A percentile compares a stretch with the other conserved stretches of the same genome.
phyloP scores from a whole-genome alignment of 2,888 invertebrate genomes.

The Nipponacmea schrenckii region DNA sequence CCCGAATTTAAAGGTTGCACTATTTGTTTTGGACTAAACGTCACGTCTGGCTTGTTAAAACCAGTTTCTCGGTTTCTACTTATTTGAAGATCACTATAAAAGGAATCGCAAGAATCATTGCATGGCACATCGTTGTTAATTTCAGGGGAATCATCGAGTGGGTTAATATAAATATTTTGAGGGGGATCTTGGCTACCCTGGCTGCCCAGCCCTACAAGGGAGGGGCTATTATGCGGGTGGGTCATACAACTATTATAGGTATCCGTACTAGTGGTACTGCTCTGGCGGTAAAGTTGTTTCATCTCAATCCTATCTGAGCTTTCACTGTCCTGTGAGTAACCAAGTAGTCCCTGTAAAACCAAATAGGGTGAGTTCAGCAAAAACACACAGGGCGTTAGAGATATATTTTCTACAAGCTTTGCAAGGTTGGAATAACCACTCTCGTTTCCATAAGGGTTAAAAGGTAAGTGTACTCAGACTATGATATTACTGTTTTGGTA shows the following conservation, averaged over 20 bases:
- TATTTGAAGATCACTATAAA: conserved; percentile 28
- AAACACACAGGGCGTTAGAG: not conserved
- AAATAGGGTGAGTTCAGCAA: conserved; percentile 6
- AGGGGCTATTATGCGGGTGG: conserved; percentile 75
- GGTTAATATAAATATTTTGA: conserved; percentile 65
- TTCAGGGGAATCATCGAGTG: conserved; percentile 50
- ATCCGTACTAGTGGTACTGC: conserved; percentile 80
- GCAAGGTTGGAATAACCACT: too few relatives aligned
- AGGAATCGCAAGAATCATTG: conserved; percentile 26
- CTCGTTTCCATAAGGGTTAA: too few relatives aligned
- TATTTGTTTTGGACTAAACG: conserved; percentile 38
- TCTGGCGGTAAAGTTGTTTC: conserved; percentile 58
- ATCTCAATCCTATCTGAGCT: conserved; percentile 55
- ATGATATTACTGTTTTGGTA: too few relatives aligned
- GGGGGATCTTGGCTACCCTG: conserved; percentile 24
- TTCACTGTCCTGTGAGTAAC: conserved; percentile 34
- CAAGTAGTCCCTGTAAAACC: conserved; percentile 32
- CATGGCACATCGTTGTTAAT: conserved; percentile 25
- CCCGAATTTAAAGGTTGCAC: conserved; percentile 57
- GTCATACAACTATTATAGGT: conserved; percentile 97
- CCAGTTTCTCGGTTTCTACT: conserved; percentile 29
- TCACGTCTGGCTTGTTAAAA: conserved; percentile 29
- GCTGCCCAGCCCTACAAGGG: conserved; percentile 27
- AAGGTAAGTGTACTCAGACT: too few relatives aligned
- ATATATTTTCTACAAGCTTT: too few relatives aligned